These are phyloP conservation scores for Hemiprocne comata DNA, from an alignment of 2,113 vertebrate genomes.

Conservation along the genomic window DNA sequence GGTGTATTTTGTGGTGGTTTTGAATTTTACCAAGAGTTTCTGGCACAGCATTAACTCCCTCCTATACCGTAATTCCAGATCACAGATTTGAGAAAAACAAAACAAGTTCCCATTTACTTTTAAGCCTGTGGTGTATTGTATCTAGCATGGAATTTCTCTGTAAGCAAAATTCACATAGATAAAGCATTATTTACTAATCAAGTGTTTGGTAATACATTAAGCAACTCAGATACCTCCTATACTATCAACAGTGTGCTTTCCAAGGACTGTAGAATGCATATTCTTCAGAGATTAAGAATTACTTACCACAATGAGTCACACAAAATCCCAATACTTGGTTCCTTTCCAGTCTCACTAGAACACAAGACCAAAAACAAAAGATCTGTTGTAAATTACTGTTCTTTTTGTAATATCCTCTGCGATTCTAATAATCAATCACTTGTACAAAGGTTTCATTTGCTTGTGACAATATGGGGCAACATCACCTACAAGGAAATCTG, in stretches of 20 bases:
- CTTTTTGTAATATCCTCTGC: background rate
- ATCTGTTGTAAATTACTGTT: background rate
- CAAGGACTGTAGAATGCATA: background rate
- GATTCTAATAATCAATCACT: background rate
- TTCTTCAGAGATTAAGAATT: slow-evolving; percentile 1
- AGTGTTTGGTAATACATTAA: background rate
- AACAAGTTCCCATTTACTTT: background rate
- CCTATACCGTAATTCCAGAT: background rate
- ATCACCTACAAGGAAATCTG: background rate
- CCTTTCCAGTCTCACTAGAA: slow-evolving; percentile 35
- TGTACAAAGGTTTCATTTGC: background rate
- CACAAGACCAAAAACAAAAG: background rate
- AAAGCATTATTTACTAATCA: slow-evolving; percentile 1
- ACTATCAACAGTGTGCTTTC: background rate
- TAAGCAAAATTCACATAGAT: background rate
- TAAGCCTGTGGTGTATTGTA: background rate
- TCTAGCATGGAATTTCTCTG: background rate
- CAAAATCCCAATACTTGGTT: slow-evolving; percentile 21
- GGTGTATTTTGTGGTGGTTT: background rate
- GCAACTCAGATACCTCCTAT: background rate
- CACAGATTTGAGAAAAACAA: background rate
- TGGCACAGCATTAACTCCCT: background rate
- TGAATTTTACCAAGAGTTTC: background rate
- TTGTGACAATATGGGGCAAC: background rate
- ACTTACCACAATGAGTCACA: slow-evolving; percentile 50